Base-by-base conservation (phyloP, 2,113 vertebrate genomes). In the Hiodon tergisus region DNA sequence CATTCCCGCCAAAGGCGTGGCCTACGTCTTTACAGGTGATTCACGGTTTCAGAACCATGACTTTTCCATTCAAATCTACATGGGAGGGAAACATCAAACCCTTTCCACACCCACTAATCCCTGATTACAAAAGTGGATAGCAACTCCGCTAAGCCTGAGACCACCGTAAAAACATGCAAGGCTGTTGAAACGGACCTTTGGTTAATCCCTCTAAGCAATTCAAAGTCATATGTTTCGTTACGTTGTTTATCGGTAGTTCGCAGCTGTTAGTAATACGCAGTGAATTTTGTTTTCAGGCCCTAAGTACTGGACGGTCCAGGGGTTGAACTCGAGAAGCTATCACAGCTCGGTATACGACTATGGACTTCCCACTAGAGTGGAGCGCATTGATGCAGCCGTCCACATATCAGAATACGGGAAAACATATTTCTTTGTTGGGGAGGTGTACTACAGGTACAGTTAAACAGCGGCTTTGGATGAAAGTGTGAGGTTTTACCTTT, bases 251-350 rank as follows among this genome's bases (percentile, higher is more conserved):
- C 31, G 31, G 31, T 31, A 31, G 31, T 31, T 31, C 31, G 31
- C 31, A 31, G 31, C 31, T 31, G 31, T 31, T 31, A 1, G 31
- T 31, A 31, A 31, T 31, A 31, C 31, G 31, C 31, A 31, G 4
- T 66, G 5, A 31, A 31, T 31, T 66, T 84, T 62, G 84, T 81
- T 87, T 86, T 78, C 79, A 92, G 87, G 85, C 82, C 79, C 67
- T 76, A 89, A 88, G 76, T 91, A 89, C 75, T 89, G 85, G 85
- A 81, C 85, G 81, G 83, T 88, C 81, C 80, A 84, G 57, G 74
- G 80, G 77, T 82, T 87, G 72, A 86, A 83, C 81, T 76, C 48
- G 74, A 83, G 76, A 80, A 80, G 84, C 77, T 77, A 78, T 46
- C 52, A 77, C 66, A 74, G 83, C 62, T 88, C 84, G 59, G 88